Conservation (phyloP, 35 echinoderm and acorn worm species). For the Patiria miniata region DNA sequence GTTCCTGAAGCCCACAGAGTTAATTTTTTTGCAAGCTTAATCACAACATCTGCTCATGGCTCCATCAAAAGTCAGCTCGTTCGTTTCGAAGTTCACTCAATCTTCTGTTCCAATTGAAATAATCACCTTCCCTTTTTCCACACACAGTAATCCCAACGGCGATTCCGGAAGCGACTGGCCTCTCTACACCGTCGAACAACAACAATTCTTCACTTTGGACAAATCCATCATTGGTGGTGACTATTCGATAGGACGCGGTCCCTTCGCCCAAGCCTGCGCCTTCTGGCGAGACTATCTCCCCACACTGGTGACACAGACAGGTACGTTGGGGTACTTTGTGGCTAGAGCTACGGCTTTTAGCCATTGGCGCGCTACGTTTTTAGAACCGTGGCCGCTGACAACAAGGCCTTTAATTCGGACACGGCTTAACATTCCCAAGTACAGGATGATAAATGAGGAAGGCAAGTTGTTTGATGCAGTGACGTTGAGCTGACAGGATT, state of each 20-base stretch:
- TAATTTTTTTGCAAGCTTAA: no score
- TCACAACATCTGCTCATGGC: no score
- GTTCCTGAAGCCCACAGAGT: no score
- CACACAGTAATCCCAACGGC: conserved; percentile 81
- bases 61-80: no score
- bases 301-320: conserved; percentile 78
- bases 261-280: conserved; percentile 62
- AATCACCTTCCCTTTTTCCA: neutral
- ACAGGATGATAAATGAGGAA: no score
- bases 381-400: no score
- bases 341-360: neutral
- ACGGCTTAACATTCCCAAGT: no score
- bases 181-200: conserved; percentile 43
- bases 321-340: conserved; percentile 46
- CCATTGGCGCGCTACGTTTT: neutral
- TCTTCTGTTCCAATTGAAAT: neutral
- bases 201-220: conserved; percentile 57
- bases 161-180: conserved; percentile 70
- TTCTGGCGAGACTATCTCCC: conserved; percentile 92
- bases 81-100: neutral
- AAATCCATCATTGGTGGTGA: conserved; percentile 42
- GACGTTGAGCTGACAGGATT: no score
- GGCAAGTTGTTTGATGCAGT: no score
- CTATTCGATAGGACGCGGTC: conserved; percentile 26
- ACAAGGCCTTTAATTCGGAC: no score